Conservation (phyloP, 2,113 vertebrate genomes). For the Talpa occidentalis region DNA sequence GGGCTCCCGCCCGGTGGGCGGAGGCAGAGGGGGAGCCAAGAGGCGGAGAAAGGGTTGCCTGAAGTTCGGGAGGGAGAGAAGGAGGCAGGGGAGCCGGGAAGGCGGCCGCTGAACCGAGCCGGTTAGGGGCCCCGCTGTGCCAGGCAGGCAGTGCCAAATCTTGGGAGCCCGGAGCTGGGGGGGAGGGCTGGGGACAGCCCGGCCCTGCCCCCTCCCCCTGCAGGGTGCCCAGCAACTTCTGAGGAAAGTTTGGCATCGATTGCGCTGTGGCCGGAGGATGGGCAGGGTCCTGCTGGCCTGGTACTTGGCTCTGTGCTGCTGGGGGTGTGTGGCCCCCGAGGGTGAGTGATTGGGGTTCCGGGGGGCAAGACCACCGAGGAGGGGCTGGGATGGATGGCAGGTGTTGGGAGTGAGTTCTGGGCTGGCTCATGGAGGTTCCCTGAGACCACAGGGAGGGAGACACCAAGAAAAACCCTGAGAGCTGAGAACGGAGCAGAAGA, state of each 20-base stretch:
- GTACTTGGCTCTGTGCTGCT: constrained; percentile 72
- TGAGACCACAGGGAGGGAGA: not conserved
- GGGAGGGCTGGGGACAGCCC: constrained; percentile 77
- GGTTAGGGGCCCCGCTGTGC: constrained; percentile 29
- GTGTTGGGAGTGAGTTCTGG: constrained; percentile 24
- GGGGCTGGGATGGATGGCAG: constrained; percentile 45
- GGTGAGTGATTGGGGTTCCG: constrained; percentile 65
- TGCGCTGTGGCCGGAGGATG: constrained; percentile 58
- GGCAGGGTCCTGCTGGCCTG: constrained; percentile 71
- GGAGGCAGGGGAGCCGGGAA: constrained; percentile 16
- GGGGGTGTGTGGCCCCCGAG: constrained; percentile 37
- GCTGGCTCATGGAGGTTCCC: not conserved
- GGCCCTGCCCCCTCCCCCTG: constrained; percentile 75
- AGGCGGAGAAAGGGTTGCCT: constrained; percentile 60
- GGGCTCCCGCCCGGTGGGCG: constrained; percentile 62
- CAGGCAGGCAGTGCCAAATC: constrained; percentile 65
- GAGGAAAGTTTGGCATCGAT: constrained; percentile 73
- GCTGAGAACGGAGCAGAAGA: constrained; percentile 2
- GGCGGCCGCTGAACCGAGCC: not conserved
- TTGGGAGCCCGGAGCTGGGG: constrained; percentile 57
- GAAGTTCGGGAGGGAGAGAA: constrained; percentile 37
- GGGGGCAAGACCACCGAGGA: not conserved
- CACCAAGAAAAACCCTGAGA: not conserved
- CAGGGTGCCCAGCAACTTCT: constrained; percentile 66
- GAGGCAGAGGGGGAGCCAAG: constrained; percentile 63